Percentiles rank a stretch among this genome's conserved stretches.
These are phyloP conservation scores for Sycobia sp. DNA, from an alignment of 1,140 invertebrate species.

Conservation along the genomic window DNA sequence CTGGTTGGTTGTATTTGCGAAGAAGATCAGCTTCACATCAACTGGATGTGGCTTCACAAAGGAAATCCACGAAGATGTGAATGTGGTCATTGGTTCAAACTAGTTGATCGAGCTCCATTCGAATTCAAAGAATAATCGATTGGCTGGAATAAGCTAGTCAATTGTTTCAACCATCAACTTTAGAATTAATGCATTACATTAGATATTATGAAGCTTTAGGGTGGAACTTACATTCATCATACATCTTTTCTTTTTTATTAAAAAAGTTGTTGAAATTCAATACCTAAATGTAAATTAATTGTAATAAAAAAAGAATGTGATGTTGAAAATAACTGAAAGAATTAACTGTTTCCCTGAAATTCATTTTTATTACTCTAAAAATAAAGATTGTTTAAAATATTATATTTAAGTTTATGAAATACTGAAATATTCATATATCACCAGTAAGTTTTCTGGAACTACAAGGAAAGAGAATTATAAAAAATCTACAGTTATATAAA, in stretches of 20 bases:
- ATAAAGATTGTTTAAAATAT: conserved; percentile 30
- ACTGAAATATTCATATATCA: neutral
- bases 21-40: conserved; percentile 84
- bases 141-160: conserved; percentile 45
- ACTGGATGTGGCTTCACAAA: conserved; percentile 93
- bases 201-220: conserved; percentile 20
- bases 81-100: conserved; percentile 96
- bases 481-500: conserved; percentile 22
- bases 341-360: conserved; percentile 17
- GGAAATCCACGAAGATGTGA: conserved; percentile 88
- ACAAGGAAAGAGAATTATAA: too few relatives aligned
- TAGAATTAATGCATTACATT: conserved; percentile 30
- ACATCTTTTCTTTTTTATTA: conserved; percentile 14
- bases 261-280: conserved; percentile 6
- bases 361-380: conserved; percentile 27
- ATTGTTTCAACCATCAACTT: conserved; percentile 41
- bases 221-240: conserved; percentile 18
- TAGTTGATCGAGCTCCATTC: conserved; percentile 59
- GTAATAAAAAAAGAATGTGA: conserved; percentile 6
- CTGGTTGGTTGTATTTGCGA: conserved; percentile 96
- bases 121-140: conserved; percentile 9
- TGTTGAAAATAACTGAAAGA: conserved; percentile 6
- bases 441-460: too few relatives aligned
- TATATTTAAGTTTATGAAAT: neutral
- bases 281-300: conserved; percentile 17